These are phyloP conservation scores for Eupeodes corollae DNA, from an alignment of 1,140 invertebrate genomes.

Conservation along the genomic window DNA sequence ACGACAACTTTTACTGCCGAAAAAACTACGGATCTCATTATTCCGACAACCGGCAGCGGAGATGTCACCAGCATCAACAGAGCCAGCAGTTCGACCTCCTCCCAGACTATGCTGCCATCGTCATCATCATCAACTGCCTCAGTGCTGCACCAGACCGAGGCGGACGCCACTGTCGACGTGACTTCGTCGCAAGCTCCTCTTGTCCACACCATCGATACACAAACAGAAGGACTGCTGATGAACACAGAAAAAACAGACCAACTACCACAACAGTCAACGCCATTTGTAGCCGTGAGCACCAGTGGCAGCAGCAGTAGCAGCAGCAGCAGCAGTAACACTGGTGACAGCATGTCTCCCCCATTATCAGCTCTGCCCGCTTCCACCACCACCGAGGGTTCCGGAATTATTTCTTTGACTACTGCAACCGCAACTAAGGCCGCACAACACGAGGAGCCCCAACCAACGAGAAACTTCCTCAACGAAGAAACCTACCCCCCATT, in stretches of 20 bases:
- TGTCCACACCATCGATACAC: constrained; percentile 1
- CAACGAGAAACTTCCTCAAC: constrained; percentile 30
- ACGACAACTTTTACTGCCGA: background rate
- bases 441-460: background rate
- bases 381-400: background rate
- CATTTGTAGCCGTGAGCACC: background rate
- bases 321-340: constrained; percentile 4
- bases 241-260: background rate
- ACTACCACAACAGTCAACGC: too few species aligned
- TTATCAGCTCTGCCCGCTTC: background rate
- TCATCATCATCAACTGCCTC: background rate
- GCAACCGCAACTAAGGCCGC: background rate
- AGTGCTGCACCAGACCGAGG: constrained; percentile 1
- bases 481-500: constrained; percentile 28
- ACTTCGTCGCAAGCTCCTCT: background rate
- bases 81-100: background rate
- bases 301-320: background rate
- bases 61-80: constrained; percentile 1
- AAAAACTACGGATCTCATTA: background rate
- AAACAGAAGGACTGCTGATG: constrained; percentile 1
- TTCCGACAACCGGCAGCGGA: constrained; percentile 8
- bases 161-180: constrained; percentile 3
- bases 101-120: background rate
- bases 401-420: background rate
- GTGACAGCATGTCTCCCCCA: background rate